phyloP scores from a whole-genome alignment of 2,113 vertebrate genomes.

The Pica pica region DNA sequence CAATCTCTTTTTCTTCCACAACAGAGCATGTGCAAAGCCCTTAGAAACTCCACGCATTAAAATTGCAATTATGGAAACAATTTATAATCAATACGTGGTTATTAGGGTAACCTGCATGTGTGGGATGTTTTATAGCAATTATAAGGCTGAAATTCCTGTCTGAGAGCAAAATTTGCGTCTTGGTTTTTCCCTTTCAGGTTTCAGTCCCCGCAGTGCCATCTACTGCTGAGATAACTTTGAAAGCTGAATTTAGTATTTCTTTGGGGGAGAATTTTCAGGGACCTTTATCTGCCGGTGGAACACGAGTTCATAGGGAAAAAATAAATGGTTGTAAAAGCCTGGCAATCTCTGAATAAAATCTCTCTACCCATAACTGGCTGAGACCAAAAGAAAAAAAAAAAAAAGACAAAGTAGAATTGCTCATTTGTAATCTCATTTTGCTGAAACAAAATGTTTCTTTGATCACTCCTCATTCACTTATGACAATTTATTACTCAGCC shows the following conservation, averaged over 20 bases:
- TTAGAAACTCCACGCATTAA: not conserved
- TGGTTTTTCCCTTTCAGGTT: not conserved
- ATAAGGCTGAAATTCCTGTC: not conserved
- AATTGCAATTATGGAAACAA: constrained; percentile 12
- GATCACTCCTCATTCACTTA: not conserved
- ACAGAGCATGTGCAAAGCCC: not conserved
- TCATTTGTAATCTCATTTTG: not conserved
- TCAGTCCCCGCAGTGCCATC: constrained; percentile 57
- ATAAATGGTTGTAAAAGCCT: not conserved
- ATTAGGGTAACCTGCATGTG: not conserved
- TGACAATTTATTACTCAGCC: not conserved
- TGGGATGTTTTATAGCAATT: constrained; percentile 3
- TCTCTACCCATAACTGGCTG: not conserved
- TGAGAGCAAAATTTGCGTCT: not conserved
- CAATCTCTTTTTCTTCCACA: not conserved
- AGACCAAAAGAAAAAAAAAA: not conserved
- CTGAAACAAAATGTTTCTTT: not conserved
- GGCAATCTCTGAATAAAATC: not conserved
- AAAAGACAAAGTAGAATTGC: accelerated
- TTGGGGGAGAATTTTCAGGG: not conserved
- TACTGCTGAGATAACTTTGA: constrained; percentile 31
- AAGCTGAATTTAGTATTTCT: not conserved
- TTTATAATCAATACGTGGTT: not conserved
- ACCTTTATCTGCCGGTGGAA: not conserved
- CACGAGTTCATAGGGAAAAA: not conserved